Conservation (phyloP, 1,140 invertebrate species). For the Saxidomus purpurata region DNA sequence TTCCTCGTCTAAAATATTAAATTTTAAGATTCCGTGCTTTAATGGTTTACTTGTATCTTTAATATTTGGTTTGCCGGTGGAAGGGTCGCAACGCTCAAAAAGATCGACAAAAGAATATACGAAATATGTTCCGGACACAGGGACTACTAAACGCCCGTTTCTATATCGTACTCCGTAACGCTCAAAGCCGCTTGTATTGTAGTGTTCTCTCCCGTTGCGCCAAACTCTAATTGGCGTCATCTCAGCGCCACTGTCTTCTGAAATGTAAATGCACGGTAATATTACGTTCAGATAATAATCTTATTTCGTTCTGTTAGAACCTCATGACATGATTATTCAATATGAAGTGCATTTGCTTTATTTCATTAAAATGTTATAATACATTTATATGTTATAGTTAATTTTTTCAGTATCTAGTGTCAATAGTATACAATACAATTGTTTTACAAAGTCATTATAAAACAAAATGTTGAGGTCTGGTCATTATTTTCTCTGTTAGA, state of each 20-base stretch:
- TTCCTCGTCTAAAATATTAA: slow-evolving; percentile 14
- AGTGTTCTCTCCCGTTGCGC: slow-evolving; percentile 16
- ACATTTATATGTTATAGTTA: too few relatives aligned
- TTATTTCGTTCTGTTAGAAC: too few relatives aligned
- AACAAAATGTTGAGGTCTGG: too few relatives aligned
- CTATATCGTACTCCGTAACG: slow-evolving; percentile 25
- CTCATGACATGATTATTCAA: too few relatives aligned
- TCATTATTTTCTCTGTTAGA: too few relatives aligned
- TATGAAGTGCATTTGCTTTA: too few relatives aligned
- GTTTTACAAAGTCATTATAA: too few relatives aligned
- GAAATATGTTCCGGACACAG: slow-evolving; percentile 22
- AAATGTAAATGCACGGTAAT: background rate
- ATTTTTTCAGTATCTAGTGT: too few relatives aligned
- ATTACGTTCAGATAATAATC: too few relatives aligned
- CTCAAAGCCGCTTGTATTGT: slow-evolving; percentile 18
- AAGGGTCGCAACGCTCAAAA: background rate
- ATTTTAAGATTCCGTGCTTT: slow-evolving; percentile 16
- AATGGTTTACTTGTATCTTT: background rate
- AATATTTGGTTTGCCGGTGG: background rate
- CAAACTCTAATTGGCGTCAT: slow-evolving; percentile 31
- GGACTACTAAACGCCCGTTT: slow-evolving; percentile 26
- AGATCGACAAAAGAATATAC: slow-evolving; percentile 30
- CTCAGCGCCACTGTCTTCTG: background rate
- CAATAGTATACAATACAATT: too few relatives aligned
- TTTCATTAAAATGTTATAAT: too few relatives aligned